These are phyloP conservation scores for Copsychus sechellarum DNA, from an alignment of 2,113 vertebrate species.

Conservation along the genomic window DNA sequence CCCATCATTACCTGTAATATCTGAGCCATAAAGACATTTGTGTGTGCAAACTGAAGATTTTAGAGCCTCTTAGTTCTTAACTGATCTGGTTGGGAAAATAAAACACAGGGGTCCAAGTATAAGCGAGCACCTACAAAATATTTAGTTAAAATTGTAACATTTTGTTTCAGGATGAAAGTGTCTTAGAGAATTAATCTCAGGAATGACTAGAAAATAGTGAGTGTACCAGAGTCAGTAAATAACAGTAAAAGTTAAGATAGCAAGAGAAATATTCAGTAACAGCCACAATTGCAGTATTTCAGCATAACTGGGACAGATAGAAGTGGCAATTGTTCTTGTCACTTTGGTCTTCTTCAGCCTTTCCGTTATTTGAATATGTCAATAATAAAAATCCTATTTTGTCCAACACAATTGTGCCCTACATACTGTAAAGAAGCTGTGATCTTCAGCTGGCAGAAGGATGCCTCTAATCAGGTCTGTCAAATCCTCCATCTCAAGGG, in stretches of 20 bases:
- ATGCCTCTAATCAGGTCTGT: not conserved
- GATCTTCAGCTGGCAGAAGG: not conserved
- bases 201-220: not conserved
- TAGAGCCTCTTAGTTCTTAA: not conserved
- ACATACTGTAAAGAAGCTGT: not conserved
- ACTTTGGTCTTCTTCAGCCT: not conserved
- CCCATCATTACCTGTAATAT: not conserved
- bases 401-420: not conserved
- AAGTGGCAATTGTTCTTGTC: not conserved
- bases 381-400: not conserved
- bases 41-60: not conserved
- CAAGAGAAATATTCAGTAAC: not conserved
- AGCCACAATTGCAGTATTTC: not conserved
- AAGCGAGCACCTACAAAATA: not conserved
- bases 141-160: not conserved
- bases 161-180: not conserved
- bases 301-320: not conserved
- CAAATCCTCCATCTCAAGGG: not conserved
- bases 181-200: not conserved
- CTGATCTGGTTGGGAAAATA: not conserved
- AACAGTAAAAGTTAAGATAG: not conserved
- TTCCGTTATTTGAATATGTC: not conserved
- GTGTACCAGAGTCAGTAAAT: not conserved
- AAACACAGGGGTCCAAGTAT: fast-evolving
- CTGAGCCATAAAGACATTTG: not conserved